phyloP scores from a whole-genome alignment of 2,888 invertebrate genomes.

The Dilophus febrilis region DNA sequence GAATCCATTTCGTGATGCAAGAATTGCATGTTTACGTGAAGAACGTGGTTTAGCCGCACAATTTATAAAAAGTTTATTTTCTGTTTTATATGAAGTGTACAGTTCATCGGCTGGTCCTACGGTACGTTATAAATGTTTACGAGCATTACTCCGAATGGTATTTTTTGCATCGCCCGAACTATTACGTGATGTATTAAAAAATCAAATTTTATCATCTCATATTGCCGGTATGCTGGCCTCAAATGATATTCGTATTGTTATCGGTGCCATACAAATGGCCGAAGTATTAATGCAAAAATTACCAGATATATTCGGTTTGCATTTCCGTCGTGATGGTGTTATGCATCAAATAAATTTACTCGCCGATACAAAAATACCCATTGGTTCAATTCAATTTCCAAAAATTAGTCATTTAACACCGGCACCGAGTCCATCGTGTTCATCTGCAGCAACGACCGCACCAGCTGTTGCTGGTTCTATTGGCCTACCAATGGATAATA shows the following conservation, averaged over 20 bases:
- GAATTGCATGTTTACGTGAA: constrained; percentile 50
- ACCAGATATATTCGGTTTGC: constrained; percentile 85
- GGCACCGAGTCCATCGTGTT: not conserved
- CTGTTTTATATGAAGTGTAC: constrained; percentile 94
- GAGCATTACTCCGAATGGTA: constrained; percentile 90
- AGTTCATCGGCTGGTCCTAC: constrained; percentile 96
- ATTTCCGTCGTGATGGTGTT: constrained; percentile 96
- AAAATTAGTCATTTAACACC: constrained; percentile 20
- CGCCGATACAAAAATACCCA: constrained; percentile 47
- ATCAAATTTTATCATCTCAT: constrained; percentile 78
- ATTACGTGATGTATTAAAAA: constrained; percentile 53
- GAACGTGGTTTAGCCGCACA: constrained; percentile 52
- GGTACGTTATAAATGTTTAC: constrained; percentile 90
- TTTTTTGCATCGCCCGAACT: constrained; percentile 83
- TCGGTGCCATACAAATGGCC: constrained; percentile 92
- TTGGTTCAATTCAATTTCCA: constrained; percentile 36
- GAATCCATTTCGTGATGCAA: constrained; percentile 34
- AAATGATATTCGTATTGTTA: constrained; percentile 88
- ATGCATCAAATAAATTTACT: constrained; percentile 67
- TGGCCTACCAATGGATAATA: constrained; percentile 20
- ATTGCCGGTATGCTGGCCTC: constrained; percentile 98
- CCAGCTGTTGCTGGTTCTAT: constrained; percentile 25
- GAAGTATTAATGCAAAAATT: constrained; percentile 93
- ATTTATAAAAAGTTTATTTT: constrained; percentile 67
- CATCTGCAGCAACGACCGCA: constrained; percentile 26